Base-by-base conservation (phyloP, 2,113 vertebrate species). In the Theropithecus gelada region DNA sequence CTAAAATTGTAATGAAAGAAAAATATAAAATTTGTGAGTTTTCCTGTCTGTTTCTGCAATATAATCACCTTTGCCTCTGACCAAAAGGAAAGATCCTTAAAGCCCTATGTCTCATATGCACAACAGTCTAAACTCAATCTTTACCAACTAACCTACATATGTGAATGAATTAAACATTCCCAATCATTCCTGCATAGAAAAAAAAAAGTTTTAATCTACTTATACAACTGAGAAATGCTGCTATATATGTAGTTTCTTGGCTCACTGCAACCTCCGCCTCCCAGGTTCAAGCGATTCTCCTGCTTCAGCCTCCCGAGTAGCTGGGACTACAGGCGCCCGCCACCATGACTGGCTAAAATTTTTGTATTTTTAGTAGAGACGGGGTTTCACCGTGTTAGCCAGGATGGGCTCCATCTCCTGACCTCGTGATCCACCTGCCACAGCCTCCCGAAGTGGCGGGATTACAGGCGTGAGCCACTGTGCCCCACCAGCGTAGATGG, bases 71-170 rank as follows among this genome's bases (percentile, higher is more conserved):
- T 78, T 2, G 32, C 4, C 25, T 84, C n/a, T n/a, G 27, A 93
- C 18, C 72, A 87, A 96, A 95, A 83, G n/a, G 23, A 75, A 13
- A 70, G 90, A 76, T 93, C 95, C 81, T 86, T 86, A 68, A 97
- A 96, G 27, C 30, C 6, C 3, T 35, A 32, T 79, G 27, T 59
- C 55, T 82, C 78, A 76, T 7, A 76, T 7, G 2, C 32, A 35
- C 38, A 92, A 96, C 6, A 97, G 16, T 72, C 20, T 90, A 57
- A 78, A 66, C 59, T 90, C 10, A 18, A n/a, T 86, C 64, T 90
- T 81, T 90, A 90, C 40, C 38, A 90, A 70, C 10, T n/a, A 95
- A 82, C 22, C 25, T 18, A 85, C 11, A 59, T 27, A 16, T 17
- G n/a, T 57, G 25, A 48, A 94, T 68, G 40, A 64, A 93, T 68